Conservation (phyloP, 92 coral and sea anemone genomes). For the Zoanthus solanderi region DNA sequence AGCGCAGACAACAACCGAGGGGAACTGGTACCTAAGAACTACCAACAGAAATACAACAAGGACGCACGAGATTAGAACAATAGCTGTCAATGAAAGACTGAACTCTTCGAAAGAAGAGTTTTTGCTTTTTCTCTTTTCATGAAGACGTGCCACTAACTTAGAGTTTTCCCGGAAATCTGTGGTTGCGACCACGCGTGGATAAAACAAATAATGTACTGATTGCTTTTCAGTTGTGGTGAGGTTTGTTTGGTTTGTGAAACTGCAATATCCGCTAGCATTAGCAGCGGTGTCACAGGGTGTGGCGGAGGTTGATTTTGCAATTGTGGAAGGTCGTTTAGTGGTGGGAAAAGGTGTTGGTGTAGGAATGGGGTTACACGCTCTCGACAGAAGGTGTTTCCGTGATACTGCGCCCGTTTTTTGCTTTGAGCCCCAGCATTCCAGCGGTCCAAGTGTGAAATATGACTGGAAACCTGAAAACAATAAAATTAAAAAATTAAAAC, state of each 20-base stretch:
- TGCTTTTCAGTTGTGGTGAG: not conserved
- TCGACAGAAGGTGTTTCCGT: conserved; percentile 36
- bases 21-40: conserved; percentile 69
- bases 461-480: conserved; percentile 49
- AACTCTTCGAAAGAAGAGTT: conserved; percentile 23
- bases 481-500: not conserved
- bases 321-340: conserved; percentile 26
- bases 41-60: conserved; percentile 71
- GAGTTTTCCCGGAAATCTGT: not conserved
- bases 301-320: not conserved
- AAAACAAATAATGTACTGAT: not conserved
- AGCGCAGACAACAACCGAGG: conserved; percentile 68
- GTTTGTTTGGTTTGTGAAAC: not conserved
- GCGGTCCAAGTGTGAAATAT: conserved; percentile 84
- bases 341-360: conserved; percentile 41
- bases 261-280: not conserved
- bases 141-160: not conserved
- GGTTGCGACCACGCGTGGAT: not conserved
- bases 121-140: not conserved
- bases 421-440: conserved; percentile 86
- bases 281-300: not conserved
- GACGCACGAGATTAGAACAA: conserved; percentile 73
- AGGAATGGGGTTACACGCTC: conserved; percentile 57
- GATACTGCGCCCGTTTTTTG: conserved; percentile 6
- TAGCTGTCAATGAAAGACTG: conserved; percentile 63